A percentile compares a stretch with the other conserved stretches of the same genome.
Conservation (phyloP, 2,888 invertebrate species). For the Ormyrus thymus region DNA sequence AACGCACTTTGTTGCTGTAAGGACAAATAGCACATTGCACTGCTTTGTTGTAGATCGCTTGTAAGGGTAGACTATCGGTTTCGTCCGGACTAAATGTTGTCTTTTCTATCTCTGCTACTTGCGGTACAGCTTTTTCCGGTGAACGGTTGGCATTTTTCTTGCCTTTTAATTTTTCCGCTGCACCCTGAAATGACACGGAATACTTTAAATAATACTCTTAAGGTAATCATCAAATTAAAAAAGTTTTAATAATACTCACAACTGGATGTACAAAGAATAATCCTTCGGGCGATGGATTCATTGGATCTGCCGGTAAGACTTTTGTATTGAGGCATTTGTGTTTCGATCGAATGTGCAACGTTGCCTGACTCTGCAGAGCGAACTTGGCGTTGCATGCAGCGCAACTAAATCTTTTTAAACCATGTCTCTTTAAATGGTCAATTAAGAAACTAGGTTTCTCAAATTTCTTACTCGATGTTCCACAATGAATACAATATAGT, state of each 20-base stretch:
- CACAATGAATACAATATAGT: conserved; percentile 74
- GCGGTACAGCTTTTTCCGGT: conserved; percentile 57
- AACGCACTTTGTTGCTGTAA: conserved; percentile 82
- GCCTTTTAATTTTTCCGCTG: conserved; percentile 58
- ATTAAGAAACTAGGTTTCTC: conserved; percentile 75
- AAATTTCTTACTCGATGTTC: conserved; percentile 76
- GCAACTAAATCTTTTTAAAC: conserved; percentile 78
- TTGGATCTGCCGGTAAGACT: conserved; percentile 75
- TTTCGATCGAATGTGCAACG: conserved; percentile 76
- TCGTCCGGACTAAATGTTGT: conserved; percentile 78
- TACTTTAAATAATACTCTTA: background rate
- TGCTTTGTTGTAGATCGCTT: conserved; percentile 79
- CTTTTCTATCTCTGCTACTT: conserved; percentile 64
- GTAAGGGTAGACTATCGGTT: conserved; percentile 80
- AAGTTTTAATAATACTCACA: conserved; percentile 60
- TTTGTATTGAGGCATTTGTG: conserved; percentile 75
- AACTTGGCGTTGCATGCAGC: conserved; percentile 77
- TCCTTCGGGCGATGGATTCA: conserved; percentile 75
- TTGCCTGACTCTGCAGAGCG: conserved; percentile 66
- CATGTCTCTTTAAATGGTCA: conserved; percentile 80
- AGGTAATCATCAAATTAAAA: background rate
- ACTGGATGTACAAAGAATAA: conserved; percentile 76
- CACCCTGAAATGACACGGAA: conserved; percentile 36
- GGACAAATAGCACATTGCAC: conserved; percentile 82
- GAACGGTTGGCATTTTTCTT: conserved; percentile 62